phyloP scores from a whole-genome alignment of 1,140 invertebrate species.

The Meloidogyne exigua region DNA sequence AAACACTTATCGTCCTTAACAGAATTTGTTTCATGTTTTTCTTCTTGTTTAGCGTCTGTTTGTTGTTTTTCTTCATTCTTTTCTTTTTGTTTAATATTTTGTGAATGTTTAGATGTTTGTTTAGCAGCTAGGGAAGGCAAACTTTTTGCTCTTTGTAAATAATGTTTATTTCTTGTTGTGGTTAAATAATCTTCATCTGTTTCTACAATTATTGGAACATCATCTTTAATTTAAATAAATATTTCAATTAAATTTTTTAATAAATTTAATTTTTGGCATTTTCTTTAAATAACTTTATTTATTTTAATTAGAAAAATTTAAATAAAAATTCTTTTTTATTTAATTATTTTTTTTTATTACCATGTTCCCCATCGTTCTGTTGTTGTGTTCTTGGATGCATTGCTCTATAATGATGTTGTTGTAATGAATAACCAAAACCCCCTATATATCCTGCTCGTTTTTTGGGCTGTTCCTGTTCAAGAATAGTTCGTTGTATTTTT shows the following conservation, averaged over 20 bases:
- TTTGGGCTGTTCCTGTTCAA: background rate
- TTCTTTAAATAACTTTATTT: no score
- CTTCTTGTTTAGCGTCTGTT: background rate
- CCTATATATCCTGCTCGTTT: background rate
- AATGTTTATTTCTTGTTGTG: background rate
- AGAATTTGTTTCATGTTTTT: background rate
- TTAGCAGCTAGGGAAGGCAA: background rate
- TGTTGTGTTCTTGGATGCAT: background rate
- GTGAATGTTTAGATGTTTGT: background rate
- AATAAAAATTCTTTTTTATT: no score
- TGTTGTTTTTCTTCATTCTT: background rate
- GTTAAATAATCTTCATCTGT: background rate
- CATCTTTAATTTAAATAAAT: background rate
- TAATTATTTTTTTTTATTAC: background rate
- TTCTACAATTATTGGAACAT: background rate
- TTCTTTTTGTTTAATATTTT: background rate
- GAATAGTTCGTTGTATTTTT: background rate
- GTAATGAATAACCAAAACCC: background rate
- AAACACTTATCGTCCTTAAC: background rate
- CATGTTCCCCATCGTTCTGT: background rate
- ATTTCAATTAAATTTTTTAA: no score
- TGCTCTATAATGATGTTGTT: background rate
- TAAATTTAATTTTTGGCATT: no score
- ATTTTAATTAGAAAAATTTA: no score
- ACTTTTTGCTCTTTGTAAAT: background rate